These are phyloP conservation scores for Onychostruthus taczanowskii DNA, from an alignment of 2,113 vertebrate species.

Conservation along the genomic window DNA sequence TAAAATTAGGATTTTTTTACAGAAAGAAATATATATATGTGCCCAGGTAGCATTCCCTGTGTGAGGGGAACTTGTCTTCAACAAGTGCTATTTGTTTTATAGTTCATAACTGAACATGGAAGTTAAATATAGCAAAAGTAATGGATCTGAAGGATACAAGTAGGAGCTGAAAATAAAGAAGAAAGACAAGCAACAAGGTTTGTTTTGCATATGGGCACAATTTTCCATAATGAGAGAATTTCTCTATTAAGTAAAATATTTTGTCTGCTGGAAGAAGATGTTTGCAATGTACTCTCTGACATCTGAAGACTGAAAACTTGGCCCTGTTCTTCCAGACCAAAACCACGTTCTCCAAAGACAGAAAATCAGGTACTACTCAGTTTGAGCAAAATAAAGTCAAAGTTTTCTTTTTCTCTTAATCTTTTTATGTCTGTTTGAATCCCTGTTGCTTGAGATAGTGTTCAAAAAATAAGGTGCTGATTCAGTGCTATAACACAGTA, in stretches of 20 bases:
- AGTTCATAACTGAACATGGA: not conserved
- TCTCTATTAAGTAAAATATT: not conserved
- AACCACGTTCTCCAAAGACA: not conserved
- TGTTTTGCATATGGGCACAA: not conserved
- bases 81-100: not conserved
- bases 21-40: not conserved
- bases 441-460: not conserved
- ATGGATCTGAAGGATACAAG: not conserved
- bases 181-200: not conserved
- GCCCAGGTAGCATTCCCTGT: not conserved
- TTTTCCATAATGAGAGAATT: not conserved
- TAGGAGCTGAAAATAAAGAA: not conserved
- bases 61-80: not conserved
- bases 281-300: not conserved
- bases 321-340: not conserved
- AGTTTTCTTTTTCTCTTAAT: not conserved
- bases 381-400: not conserved
- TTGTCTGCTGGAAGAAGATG: not conserved
- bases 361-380: not conserved
- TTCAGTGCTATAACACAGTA: not conserved
- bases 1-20: not conserved
- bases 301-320: not conserved
- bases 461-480: not conserved
- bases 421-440: not conserved
- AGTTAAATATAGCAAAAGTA: not conserved